phyloP scores from a whole-genome alignment of 2,888 invertebrate species.

The Archips xylosteana region DNA sequence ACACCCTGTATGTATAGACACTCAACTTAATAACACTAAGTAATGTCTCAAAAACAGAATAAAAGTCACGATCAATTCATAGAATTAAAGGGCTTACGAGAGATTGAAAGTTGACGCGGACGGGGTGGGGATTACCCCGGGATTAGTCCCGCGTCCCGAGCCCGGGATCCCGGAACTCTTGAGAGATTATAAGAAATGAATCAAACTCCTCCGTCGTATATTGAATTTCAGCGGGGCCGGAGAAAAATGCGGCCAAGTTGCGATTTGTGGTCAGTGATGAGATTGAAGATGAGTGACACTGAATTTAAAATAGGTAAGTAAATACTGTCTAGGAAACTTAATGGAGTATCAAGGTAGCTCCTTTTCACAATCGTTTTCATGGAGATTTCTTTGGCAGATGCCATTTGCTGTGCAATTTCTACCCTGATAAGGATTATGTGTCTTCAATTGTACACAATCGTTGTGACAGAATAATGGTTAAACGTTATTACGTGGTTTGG shows the following conservation, averaged over 20 bases:
- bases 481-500: no score
- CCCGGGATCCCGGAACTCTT: slow-evolving; percentile 55
- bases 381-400: no score
- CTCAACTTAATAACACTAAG: slow-evolving; percentile 16
- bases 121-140: slow-evolving; percentile 60
- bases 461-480: no score
- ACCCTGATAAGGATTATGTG: no score
- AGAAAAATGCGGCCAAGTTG: slow-evolving; percentile 11
- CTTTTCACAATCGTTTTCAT: no score
- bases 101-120: slow-evolving; percentile 71
- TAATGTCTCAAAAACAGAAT: slow-evolving; percentile 36
- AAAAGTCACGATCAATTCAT: slow-evolving; percentile 69
- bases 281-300: neutral
- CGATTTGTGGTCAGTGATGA: neutral
- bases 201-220: slow-evolving; percentile 69
- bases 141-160: slow-evolving; percentile 57
- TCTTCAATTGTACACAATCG: no score
- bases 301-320: neutral
- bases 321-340: no score
- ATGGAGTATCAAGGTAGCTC: no score
- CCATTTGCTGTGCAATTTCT: no score
- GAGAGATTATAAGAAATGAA: slow-evolving; percentile 74
- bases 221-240: slow-evolving; percentile 56
- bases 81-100: slow-evolving; percentile 67
- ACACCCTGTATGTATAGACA: no score